Conservation (phyloP, 2,888 invertebrate genomes). For the Rhogogaster chlorosoma region DNA sequence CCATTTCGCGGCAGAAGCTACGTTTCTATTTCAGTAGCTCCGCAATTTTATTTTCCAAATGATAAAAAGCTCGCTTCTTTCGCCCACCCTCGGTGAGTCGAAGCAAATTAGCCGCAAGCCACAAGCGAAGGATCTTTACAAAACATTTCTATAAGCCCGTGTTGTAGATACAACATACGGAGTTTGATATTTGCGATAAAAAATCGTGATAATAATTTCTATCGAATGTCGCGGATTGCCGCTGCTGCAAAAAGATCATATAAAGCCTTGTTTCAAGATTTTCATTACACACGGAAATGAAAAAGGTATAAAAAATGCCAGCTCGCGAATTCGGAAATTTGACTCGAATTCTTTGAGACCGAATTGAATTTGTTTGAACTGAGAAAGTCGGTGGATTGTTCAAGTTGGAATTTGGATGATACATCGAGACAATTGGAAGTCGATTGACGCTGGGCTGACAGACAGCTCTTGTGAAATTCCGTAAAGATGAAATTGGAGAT, state of each 20-base stretch:
- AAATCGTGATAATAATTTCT: neutral
- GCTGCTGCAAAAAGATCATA: neutral
- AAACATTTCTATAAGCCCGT: neutral
- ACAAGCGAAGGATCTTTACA: neutral
- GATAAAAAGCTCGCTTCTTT: neutral
- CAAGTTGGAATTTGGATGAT: conserved; percentile 30
- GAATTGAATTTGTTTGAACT: conserved; percentile 26
- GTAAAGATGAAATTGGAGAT: neutral
- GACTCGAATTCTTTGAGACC: neutral
- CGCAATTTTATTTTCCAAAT: conserved; percentile 14
- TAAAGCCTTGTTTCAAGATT: no score
- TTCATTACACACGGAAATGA: neutral
- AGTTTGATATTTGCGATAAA: neutral
- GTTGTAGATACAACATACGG: neutral
- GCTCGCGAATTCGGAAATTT: neutral
- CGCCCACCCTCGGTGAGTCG: neutral
- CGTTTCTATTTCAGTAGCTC: conserved; percentile 34
- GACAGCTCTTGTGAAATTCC: neutral
- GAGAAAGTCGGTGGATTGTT: neutral
- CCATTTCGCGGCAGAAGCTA: conserved; percentile 55
- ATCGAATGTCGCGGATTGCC: neutral
- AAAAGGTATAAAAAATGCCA: neutral
- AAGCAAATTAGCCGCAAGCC: conserved; percentile 15
- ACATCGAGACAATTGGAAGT: conserved; percentile 24
- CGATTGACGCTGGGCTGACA: neutral